Evolutionary conservation across 2,797 vertebrate species (phyloP).

Genomic region (Brachyrhaphis roseni): DNA sequence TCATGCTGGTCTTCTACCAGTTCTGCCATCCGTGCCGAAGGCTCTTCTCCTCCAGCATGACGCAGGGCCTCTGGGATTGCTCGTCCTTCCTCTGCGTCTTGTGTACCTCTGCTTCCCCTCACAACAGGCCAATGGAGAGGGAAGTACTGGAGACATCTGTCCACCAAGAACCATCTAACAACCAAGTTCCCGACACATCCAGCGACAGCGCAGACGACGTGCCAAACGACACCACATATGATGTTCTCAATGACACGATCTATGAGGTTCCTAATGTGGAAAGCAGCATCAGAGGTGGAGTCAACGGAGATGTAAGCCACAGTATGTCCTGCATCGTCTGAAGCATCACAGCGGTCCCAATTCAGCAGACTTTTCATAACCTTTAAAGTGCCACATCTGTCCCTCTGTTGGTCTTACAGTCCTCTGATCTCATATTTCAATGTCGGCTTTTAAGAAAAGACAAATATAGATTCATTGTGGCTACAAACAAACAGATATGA

Average conservation of each 20-base stretch:
- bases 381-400: conserved; percentile 69
- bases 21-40: conserved; percentile 95
- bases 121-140: conserved; percentile 60
- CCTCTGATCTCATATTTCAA: conserved; percentile 28
- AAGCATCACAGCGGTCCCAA: conserved; percentile 15
- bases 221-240: conserved; percentile 56
- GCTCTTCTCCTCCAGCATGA: conserved; percentile 90
- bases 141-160: conserved; percentile 57
- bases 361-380: conserved; percentile 28
- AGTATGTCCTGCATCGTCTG: conserved; percentile 75
- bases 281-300: conserved; percentile 32
- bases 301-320: conserved; percentile 75
- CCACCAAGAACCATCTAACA: conserved; percentile 49
- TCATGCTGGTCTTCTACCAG: conserved; percentile 98
- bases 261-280: conserved; percentile 49
- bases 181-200: conserved; percentile 31
- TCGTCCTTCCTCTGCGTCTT: conserved; percentile 82
- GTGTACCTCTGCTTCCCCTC: conserved; percentile 52
- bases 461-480: conserved; percentile 35
- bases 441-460: conserved; percentile 21
- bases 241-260: conserved; percentile 64
- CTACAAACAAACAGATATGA: conserved; percentile 17
- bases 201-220: conserved; percentile 53
- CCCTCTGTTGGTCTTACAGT: conserved; percentile 46
- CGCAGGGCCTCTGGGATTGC: conserved; percentile 84